Percentiles rank a stretch among this genome's conserved stretches.
phyloP scores from a whole-genome alignment of 1,140 invertebrate genomes.

The Aphidius gifuensis region DNA sequence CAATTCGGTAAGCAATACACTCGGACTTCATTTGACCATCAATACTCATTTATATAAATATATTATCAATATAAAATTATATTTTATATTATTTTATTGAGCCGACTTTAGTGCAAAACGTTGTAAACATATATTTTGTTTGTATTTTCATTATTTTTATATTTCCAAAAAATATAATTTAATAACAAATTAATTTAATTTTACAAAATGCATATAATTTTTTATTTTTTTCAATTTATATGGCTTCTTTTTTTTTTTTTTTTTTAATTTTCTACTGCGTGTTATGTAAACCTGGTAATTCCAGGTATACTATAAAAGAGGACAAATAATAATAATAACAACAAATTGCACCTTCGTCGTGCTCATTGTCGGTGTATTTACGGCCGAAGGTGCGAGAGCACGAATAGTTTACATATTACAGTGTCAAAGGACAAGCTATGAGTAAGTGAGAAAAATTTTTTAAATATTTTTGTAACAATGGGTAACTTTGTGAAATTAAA shows the following conservation, averaged over 20 bases:
- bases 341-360: constrained; percentile 14
- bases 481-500: neutral
- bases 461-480: constrained; percentile 10
- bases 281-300: neutral
- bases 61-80: too few species aligned
- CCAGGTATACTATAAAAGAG: neutral
- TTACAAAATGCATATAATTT: neutral
- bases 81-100: too few species aligned
- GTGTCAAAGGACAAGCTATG: too few species aligned
- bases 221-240: neutral
- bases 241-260: neutral
- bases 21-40: neutral
- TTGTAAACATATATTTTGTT: too few species aligned
- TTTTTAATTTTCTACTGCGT: neutral
- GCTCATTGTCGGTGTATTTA: constrained; percentile 17
- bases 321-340: constrained; percentile 1
- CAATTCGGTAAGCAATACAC: constrained; percentile 34
- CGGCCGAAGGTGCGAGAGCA: constrained; percentile 15
- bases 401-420: neutral
- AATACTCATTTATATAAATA: too few species aligned
- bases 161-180: neutral
- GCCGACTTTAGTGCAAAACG: neutral
- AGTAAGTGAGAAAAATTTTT: too few species aligned
- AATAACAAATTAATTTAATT: neutral
- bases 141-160: constrained; percentile 1